These are phyloP conservation scores for Drosophila aff. DNA, from an alignment of 1,140 invertebrate genomes.

Conservation along the genomic window DNA sequence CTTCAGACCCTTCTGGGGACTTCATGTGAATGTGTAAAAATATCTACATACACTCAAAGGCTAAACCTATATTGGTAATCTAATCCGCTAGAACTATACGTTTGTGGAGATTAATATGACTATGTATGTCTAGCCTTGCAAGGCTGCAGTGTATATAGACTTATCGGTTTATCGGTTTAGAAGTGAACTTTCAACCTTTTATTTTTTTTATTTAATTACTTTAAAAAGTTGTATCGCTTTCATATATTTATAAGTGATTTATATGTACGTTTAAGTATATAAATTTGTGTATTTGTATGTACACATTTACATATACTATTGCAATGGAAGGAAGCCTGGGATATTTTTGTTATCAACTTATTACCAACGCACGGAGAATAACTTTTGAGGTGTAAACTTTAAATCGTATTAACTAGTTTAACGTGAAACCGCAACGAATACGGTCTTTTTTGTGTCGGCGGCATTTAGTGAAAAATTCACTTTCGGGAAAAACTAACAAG, in stretches of 20 bases:
- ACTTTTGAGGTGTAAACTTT: slow-evolving; percentile 5
- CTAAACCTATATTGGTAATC: slow-evolving; percentile 10
- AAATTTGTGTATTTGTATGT: background rate
- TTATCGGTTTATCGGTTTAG: background rate
- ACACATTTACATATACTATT: background rate
- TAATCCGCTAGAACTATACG: slow-evolving; percentile 8
- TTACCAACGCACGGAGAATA: background rate
- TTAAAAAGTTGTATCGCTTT: background rate
- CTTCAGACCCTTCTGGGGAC: background rate
- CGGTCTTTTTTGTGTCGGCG: background rate
- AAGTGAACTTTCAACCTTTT: slow-evolving; percentile 4
- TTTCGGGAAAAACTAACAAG: background rate
- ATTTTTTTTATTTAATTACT: background rate
- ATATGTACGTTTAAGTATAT: background rate
- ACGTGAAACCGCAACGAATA: background rate
- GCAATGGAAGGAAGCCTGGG: too few relatives aligned
- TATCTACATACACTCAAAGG: slow-evolving; percentile 1
- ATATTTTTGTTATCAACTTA: slow-evolving; percentile 4
- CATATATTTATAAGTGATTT: background rate
- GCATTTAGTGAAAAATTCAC: background rate
- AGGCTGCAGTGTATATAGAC: background rate
- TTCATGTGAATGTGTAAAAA: background rate
- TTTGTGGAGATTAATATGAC: slow-evolving; percentile 10
- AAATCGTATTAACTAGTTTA: slow-evolving; percentile 9
- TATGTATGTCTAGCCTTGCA: slow-evolving; percentile 1